Conservation (phyloP, 2,888 invertebrate genomes). For the Lepidochrysops patricia region DNA sequence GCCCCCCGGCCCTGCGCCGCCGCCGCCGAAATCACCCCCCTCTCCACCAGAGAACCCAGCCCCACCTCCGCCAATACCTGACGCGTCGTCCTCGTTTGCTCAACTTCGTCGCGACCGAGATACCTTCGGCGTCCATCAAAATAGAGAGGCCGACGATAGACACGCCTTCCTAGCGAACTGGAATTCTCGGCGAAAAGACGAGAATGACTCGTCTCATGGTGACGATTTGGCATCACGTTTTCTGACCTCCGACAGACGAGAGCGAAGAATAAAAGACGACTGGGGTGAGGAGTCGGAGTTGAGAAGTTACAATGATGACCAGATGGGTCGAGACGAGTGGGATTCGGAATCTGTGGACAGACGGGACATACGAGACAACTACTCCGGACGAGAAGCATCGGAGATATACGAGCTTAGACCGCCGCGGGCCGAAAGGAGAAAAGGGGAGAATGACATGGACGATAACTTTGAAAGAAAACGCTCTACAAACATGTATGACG, state of each 20-base stretch:
- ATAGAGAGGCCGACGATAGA: constrained; percentile 73
- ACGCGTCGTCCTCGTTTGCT: constrained; percentile 77
- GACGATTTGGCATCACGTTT: constrained; percentile 63
- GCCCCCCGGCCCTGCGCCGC: constrained; percentile 76
- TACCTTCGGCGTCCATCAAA: constrained; percentile 83
- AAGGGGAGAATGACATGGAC: constrained; percentile 53
- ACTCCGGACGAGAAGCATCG: constrained; percentile 59
- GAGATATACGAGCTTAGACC: constrained; percentile 67
- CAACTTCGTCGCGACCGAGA: constrained; percentile 81
- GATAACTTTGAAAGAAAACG: constrained; percentile 53
- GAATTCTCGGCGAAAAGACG: constrained; percentile 61
- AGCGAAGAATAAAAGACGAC: constrained; percentile 46
- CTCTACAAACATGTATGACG: constrained; percentile 54
- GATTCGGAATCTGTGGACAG: constrained; percentile 60
- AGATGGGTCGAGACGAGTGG: constrained; percentile 59
- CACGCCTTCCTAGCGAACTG: constrained; percentile 68
- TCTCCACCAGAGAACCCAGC: constrained; percentile 68
- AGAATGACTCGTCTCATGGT: constrained; percentile 46
- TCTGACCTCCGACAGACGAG: constrained; percentile 55
- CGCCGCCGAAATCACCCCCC: constrained; percentile 76
- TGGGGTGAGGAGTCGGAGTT: constrained; percentile 63
- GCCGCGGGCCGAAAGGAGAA: constrained; percentile 46
- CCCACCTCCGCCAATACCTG: constrained; percentile 76
- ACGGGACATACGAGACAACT: constrained; percentile 51
- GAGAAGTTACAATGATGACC: constrained; percentile 49